phyloP scores from a whole-genome alignment of 2,113 vertebrate genomes.

The Diadophis punctatus region DNA sequence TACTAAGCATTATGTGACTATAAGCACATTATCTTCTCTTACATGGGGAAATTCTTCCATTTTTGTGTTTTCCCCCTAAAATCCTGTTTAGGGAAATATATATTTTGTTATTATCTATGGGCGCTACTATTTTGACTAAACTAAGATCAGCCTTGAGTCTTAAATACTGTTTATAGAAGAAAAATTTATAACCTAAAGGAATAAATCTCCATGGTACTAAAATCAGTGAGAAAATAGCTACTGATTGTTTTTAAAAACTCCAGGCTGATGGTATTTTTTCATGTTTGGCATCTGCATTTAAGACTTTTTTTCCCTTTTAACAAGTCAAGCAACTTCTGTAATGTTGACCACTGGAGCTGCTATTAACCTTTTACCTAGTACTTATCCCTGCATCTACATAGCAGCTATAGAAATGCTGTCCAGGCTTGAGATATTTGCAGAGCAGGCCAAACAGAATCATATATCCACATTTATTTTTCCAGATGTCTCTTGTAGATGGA shows the following conservation, averaged over 20 bases:
- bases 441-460: not conserved
- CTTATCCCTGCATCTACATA: constrained; percentile 14
- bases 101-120: not conserved
- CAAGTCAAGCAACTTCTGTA: not conserved
- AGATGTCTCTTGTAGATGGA: not conserved
- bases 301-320: not conserved
- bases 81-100: not conserved
- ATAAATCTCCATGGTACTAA: not conserved
- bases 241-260: not conserved
- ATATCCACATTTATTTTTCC: not conserved
- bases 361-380: constrained; percentile 61
- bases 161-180: not conserved
- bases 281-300: not conserved
- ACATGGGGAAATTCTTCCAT: not conserved
- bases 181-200: not conserved
- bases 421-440: not conserved
- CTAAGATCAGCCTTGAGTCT: not conserved
- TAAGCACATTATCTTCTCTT: not conserved
- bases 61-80: not conserved
- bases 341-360: constrained; percentile 22
- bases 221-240: not conserved
- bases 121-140: not conserved
- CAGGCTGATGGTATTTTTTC: not conserved
- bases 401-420: constrained; percentile 10
- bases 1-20: not conserved